Percentiles rank a stretch among this genome's conserved stretches.
These are phyloP conservation scores for Blera fallax DNA, from an alignment of 2,888 invertebrate genomes.

Conservation along the genomic window DNA sequence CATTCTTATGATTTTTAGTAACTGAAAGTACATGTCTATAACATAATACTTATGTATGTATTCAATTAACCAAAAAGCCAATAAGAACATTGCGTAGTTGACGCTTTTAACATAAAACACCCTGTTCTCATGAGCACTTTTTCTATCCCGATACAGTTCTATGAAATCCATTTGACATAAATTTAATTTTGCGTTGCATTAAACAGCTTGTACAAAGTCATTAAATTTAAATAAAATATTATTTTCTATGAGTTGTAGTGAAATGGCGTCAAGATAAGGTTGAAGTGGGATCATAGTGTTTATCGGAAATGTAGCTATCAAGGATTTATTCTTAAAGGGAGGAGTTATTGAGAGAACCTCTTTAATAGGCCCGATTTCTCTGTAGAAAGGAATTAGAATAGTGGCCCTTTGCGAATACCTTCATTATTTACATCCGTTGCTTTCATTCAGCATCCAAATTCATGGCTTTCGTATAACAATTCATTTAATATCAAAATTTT, in stretches of 20 bases:
- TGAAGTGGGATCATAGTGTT: neutral
- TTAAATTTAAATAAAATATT: neutral
- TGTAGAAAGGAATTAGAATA: too few relatives aligned
- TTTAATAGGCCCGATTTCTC: too few relatives aligned
- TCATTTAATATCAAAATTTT: too few relatives aligned
- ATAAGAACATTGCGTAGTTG: conserved; percentile 40
- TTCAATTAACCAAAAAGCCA: conserved; percentile 6
- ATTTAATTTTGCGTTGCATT: conserved; percentile 49
- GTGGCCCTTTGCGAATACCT: too few relatives aligned
- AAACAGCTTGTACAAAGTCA: conserved; percentile 31
- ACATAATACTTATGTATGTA: too few relatives aligned
- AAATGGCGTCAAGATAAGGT: neutral
- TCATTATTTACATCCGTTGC: too few relatives aligned
- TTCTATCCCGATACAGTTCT: conserved; percentile 18
- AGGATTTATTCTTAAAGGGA: too few relatives aligned
- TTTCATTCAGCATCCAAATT: too few relatives aligned
- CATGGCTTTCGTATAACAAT: too few relatives aligned
- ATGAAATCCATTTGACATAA: conserved; percentile 31
- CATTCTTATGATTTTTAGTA: conserved; percentile 63
- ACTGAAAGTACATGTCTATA: conserved; percentile 42
- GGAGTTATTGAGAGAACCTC: too few relatives aligned
- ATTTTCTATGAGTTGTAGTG: neutral
- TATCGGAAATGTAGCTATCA: too few relatives aligned
- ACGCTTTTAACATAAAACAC: conserved; percentile 59
- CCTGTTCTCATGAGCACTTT: conserved; percentile 51